Base-by-base conservation (phyloP, 2,888 invertebrate genomes). In the Gasteruption jaculator region DNA sequence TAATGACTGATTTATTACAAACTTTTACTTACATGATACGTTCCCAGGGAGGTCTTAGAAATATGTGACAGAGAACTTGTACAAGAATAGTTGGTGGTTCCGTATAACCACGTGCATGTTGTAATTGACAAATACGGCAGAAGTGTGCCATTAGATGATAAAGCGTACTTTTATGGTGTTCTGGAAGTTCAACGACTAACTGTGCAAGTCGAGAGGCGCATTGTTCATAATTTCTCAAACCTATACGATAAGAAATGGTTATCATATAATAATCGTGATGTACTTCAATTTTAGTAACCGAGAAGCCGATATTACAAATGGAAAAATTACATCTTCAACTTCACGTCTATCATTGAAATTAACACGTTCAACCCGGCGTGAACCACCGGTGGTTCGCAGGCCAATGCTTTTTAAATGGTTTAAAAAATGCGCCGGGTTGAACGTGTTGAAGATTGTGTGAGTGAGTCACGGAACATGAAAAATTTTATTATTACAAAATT, bases 31-130 rank as follows among this genome's bases (percentile, higher is more conserved):
- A 85, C 84, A 84, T 79, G 50, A 86, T 85, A 57, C 80, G 75
- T 61, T 85, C 83, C 86, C 85, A 86, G 5, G 84, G 83, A 14
- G 86, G 86, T 46, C 86, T 73, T 29, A 86, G 72, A 36, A 87
- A 74, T 54, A 86, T 81, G 62, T 85, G 82, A 68, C 83, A 83
- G 58, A 86, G 77, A 31, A 81, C 82, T 71, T 85, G 84, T 34
- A 84, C 74, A 37, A 86, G 76, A 45, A 80, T 75, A 12, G 80
- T 79, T 5, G 83, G 83, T 4, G 82, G 81, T 57, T 83, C 82
- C 33, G 75, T 76, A 54, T 77, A 76, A 14, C 81, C 82, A 41
- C 82, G 74, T 7, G 75, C 73, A 58, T 78, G 76, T 68, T 85
- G 84, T 66, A 83, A 72, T 58, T 78, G 77, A 63, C 83, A 83